Conservation (phyloP, 2,113 vertebrate species). For the Ursus arctos region DNA sequence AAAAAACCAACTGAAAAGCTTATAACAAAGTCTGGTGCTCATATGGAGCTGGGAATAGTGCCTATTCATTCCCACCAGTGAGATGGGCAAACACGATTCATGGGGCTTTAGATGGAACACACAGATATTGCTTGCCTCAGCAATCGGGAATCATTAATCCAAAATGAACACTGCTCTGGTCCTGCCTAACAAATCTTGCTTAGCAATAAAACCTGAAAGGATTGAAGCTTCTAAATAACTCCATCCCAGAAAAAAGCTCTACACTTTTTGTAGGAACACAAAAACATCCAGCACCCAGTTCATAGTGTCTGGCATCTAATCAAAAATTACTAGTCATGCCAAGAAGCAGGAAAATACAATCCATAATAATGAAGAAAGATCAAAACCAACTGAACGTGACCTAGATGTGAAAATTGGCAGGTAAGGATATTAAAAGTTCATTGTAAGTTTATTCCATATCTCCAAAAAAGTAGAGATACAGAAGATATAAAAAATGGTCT, state of each 20-base stretch:
- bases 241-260: slow-evolving; percentile 22
- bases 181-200: neutral
- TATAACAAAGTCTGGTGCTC: neutral
- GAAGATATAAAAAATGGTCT: neutral
- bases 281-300: neutral
- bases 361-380: neutral
- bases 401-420: neutral
- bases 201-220: neutral
- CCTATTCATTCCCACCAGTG: neutral
- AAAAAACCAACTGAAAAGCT: neutral
- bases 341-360: neutral
- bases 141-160: neutral
- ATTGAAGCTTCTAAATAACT: neutral
- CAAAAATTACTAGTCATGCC: neutral
- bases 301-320: neutral
- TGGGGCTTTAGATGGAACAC: neutral
- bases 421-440: neutral
- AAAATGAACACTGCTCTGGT: neutral
- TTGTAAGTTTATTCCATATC: neutral
- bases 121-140: neutral
- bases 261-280: slow-evolving; percentile 1
- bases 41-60: neutral
- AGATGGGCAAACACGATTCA: neutral
- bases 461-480: neutral
- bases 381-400: slow-evolving; percentile 2